These are phyloP conservation scores for Hipposideros armiger DNA, from an alignment of 2,113 vertebrate genomes.

Conservation along the genomic window DNA sequence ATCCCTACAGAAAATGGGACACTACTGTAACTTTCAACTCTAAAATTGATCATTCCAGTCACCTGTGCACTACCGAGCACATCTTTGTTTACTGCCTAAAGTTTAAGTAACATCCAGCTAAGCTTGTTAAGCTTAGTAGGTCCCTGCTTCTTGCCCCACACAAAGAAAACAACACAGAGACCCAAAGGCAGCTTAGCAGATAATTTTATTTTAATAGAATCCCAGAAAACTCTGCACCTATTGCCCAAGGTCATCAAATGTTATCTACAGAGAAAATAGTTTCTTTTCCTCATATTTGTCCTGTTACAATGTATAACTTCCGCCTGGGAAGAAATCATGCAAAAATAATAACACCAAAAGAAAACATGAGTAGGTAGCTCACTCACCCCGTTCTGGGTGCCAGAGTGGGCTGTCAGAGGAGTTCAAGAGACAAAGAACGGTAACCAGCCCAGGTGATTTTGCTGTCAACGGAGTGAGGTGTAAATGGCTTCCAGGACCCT, in stretches of 20 bases:
- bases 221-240: constrained; percentile 62
- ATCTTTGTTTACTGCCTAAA: constrained; percentile 14
- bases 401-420: background rate
- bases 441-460: background rate
- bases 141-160: background rate
- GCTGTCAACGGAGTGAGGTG: background rate
- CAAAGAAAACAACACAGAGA: constrained; percentile 49
- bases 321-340: constrained; percentile 63
- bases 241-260: constrained; percentile 44
- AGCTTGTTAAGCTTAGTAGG: background rate
- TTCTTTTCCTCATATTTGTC: constrained; percentile 51
- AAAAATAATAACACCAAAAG: constrained; percentile 36
- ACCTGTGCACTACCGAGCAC: constrained; percentile 14
- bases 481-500: background rate
- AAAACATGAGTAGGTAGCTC: background rate
- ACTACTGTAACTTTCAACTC: background rate
- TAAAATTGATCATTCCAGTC: constrained; percentile 38
- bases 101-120: constrained; percentile 42
- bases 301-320: constrained; percentile 46
- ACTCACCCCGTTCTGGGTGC: background rate
- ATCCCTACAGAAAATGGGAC: background rate
- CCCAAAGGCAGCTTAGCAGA: constrained; percentile 66
- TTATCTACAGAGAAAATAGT: constrained; percentile 68
- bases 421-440: background rate
- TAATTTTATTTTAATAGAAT: constrained; percentile 73